Evolutionary conservation across 2,888 invertebrate genomes (phyloP).

Genomic region (Lottia scabra): DNA sequence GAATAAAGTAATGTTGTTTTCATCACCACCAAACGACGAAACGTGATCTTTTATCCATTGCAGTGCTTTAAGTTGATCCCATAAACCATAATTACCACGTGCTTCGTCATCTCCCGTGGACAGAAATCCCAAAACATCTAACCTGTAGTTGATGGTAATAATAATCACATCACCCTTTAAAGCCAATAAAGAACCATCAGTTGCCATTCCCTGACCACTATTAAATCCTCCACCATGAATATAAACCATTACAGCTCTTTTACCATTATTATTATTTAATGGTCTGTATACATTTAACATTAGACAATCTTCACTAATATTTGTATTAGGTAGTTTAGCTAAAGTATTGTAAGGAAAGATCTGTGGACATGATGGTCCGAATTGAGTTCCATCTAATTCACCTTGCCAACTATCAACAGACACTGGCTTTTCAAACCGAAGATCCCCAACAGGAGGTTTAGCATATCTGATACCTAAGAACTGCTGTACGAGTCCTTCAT

Average conservation of each 20-base stretch:
- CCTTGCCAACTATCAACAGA: constrained; percentile 7
- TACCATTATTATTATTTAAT: not conserved
- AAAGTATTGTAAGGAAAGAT: constrained; percentile 30
- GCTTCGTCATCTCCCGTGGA: constrained; percentile 44
- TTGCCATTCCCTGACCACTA: constrained; percentile 89
- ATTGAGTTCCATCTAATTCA: constrained; percentile 78
- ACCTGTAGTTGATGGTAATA: constrained; percentile 94
- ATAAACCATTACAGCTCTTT: constrained; percentile 73
- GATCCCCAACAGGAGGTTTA: not conserved
- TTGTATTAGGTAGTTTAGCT: constrained; percentile 80
- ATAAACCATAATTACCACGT: constrained; percentile 87
- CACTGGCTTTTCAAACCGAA: not conserved
- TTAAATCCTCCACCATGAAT: constrained; percentile 77
- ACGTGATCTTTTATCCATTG: constrained; percentile 60
- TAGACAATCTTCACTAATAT: constrained; percentile 90
- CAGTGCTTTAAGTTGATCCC: constrained; percentile 91
- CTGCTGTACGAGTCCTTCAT: not conserved
- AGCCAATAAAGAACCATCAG: constrained; percentile 90
- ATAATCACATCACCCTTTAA: constrained; percentile 88
- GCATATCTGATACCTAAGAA: not conserved
- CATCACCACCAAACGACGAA: constrained; percentile 76
- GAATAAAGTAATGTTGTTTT: constrained; percentile 90
- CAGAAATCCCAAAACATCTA: constrained; percentile 82
- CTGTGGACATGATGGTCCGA: constrained; percentile 90
- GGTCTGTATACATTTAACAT: constrained; percentile 91